Evolutionary conservation across 2,113 vertebrate species (phyloP).

Genomic region (Amphiprion percula): DNA sequence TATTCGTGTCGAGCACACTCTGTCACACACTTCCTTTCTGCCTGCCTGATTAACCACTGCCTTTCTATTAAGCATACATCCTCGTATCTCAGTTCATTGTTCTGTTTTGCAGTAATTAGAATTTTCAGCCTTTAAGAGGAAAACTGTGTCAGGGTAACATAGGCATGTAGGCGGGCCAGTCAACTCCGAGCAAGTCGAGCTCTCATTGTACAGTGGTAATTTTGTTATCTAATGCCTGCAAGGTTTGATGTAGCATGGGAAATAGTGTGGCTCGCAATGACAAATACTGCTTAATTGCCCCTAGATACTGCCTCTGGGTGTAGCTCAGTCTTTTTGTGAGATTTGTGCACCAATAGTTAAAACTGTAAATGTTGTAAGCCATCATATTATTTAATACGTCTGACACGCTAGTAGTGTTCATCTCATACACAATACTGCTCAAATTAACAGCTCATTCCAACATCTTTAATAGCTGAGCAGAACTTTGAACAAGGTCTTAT

Average conservation of each 20-base stretch:
- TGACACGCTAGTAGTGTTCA: not conserved
- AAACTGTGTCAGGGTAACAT: conserved; percentile 42
- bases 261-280: conserved; percentile 47
- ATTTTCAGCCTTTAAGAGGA: conserved; percentile 62
- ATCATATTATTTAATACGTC: not conserved
- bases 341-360: conserved; percentile 7
- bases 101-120: conserved; percentile 71
- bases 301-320: not conserved
- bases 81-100: conserved; percentile 60
- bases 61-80: conserved; percentile 45
- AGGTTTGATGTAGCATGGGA: conserved; percentile 48
- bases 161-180: conserved; percentile 55
- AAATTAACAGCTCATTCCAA: not conserved
- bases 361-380: conserved; percentile 2
- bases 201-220: conserved; percentile 56
- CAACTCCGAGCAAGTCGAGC: conserved; percentile 38
- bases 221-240: conserved; percentile 67
- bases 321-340: not conserved
- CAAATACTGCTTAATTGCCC: conserved; percentile 37
- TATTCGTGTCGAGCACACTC: conserved; percentile 19
- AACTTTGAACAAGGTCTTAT: too few relatives aligned
- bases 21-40: conserved; percentile 29
- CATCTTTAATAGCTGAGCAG: too few relatives aligned
- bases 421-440: not conserved
- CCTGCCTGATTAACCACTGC: conserved; percentile 49